These are phyloP conservation scores for Pseudorasbora parva DNA, from an alignment of 2,113 vertebrate species.

Conservation along the genomic window DNA sequence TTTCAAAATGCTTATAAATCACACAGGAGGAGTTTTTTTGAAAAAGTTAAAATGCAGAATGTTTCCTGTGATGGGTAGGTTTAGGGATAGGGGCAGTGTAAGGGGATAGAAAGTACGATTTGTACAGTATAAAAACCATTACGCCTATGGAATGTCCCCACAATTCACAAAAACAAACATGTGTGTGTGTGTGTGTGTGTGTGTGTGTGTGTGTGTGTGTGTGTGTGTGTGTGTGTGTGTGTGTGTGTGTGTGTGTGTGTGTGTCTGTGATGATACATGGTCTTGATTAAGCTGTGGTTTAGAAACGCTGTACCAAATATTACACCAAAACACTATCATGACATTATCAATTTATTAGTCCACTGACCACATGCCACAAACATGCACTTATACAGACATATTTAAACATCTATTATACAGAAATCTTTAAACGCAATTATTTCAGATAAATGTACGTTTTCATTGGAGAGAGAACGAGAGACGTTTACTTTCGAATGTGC, in stretches of 20 bases:
- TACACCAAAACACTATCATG: slow-evolving; percentile 49
- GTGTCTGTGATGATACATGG: not conserved
- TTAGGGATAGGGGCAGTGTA: too few relatives aligned
- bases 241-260: not conserved
- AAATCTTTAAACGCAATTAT: slow-evolving; percentile 61
- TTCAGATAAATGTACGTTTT: slow-evolving; percentile 61
- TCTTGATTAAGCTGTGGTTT: not conserved
- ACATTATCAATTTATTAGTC: slow-evolving; percentile 87
- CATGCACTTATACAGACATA: slow-evolving; percentile 85
- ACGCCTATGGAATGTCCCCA: too few relatives aligned
- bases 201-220: too few relatives aligned
- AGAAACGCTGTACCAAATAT: not conserved
- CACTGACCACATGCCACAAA: slow-evolving; percentile 94
- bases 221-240: not conserved
- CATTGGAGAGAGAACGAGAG: slow-evolving; percentile 59
- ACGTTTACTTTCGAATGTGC: slow-evolving; percentile 69
- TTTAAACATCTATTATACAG: slow-evolving; percentile 66
- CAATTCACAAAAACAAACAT: too few relatives aligned
- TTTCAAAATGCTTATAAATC: too few relatives aligned
- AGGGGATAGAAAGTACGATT: too few relatives aligned
- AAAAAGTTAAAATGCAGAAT: too few relatives aligned
- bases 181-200: too few relatives aligned
- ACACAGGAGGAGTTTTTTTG: too few relatives aligned
- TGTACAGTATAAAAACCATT: too few relatives aligned
- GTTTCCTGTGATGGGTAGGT: too few relatives aligned